Base-by-base conservation (phyloP, 2,888 invertebrate species). In the Tryphoninae sp. region DNA sequence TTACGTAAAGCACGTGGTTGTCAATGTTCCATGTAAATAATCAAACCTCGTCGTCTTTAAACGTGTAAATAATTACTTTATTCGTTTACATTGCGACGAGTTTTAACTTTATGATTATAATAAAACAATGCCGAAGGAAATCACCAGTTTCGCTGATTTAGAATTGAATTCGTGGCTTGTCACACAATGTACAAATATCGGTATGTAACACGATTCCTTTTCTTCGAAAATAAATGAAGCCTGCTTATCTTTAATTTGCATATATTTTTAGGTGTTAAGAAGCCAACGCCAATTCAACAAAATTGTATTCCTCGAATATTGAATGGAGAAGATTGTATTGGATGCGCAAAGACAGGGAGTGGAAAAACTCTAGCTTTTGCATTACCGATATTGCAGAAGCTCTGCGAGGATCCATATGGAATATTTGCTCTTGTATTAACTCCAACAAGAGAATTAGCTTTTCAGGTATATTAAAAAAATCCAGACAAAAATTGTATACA, bases 331-430 rank as follows among this genome's bases (percentile, higher is more conserved):
- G 97, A 99, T 93, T 98, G 98, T 87, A 96, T 99, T 83, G 99
- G 98, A 8, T 98, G 98, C 87, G 98, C 99, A 0, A 98, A 99
- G 92, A 99, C 99, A 8, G 99, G 99, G 13, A 98, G 98, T 76
- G 99, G 99, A 1, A 99, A 99, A 93, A 99, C 99, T 0, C 95
- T 99, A 89, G 98, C 99, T 0, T 99, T 99, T 94, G 98, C 98
- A 0, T 92, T 99, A 73, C 99, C 99, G 0, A 97, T 99, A 87
- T 91, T 99, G 62, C 98, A 99, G 91, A 95, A 96, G 89, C 93
- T 99, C 40, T 96, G 97, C 79, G 96, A 98, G 89, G 99, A 99
- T 92, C 99, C 99, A 0, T 98, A 96, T 91, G 98, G 98, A 75
- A 98, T 99, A 90, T 99, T 96, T 94, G 98, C 98, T 1, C 93